Evolutionary conservation across 2,888 invertebrate species (phyloP), one percentile per base, ranked within the genome.

Genomic region (Hipparchia sbordonii): DNA sequence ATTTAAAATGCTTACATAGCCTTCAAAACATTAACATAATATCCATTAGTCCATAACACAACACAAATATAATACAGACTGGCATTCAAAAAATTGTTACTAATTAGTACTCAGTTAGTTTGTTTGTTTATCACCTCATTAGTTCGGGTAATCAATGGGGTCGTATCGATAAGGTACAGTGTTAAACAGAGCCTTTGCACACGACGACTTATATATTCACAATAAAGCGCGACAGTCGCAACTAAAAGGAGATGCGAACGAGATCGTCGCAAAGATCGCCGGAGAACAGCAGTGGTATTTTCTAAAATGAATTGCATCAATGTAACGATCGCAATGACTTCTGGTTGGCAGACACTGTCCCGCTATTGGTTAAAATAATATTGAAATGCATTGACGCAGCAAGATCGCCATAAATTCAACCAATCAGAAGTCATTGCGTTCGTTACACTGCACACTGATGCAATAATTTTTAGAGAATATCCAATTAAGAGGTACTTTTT

Each of bases 81-180:
- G 10, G 45, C 46, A 46, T 52, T 45, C 52, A 57, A 57, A 57
- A 56, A 13, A 57, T 23, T 57, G 56, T 13, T 23, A 23, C n/a
- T 54, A 6, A 23, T 9, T 63, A 63, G 51, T 52, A 65, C 33
- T 12, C 52, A 12, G 51, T 52, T 65, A 65, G 8, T 65, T 48
- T 13, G 62, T 13, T 48, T 52, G 8, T 68, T 60, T 71, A 71
- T 74, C 66, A 71, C 60, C 71, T 74, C 54, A 72, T 74, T 71
- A 72, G 74, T 74, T 23, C 10, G 46, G 59, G 60, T 63, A 66
- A 67, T 72, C 12, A 57, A 10, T 13, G 46, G 56, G 9, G 54
- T 65, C 71, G 57, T 33, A 67, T 5, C 61, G 72, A 73, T 73
- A 70, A 48, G 46, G 57, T 71, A 46, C 23, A 48, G 57, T 56